Percentiles rank a stretch among this genome's conserved stretches.
These are phyloP conservation scores for Chelonoidis abingdonii DNA, from an alignment of 2,113 vertebrate genomes.

Conservation along the genomic window DNA sequence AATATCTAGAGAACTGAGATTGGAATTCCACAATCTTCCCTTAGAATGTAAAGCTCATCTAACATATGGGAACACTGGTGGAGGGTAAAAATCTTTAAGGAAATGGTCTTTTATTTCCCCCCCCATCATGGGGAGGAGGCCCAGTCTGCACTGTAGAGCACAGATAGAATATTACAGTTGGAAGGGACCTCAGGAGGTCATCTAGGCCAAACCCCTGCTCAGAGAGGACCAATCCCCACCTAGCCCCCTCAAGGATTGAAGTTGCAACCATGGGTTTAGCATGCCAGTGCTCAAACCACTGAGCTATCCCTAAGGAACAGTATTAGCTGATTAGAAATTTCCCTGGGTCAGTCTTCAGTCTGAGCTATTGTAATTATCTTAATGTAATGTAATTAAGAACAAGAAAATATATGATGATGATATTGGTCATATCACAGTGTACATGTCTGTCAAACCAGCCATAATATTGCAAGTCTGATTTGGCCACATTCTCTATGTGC, in stretches of 20 bases:
- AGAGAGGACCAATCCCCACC: too few species aligned
- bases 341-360: neutral
- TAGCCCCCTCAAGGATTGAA: too few species aligned
- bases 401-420: neutral
- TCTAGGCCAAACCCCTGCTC: too few species aligned
- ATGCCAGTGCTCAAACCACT: too few species aligned
- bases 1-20: neutral
- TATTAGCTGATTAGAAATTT: neutral
- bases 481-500: neutral
- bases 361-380: neutral
- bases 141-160: neutral
- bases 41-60: neutral
- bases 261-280: too few species aligned
- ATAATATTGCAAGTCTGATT: neutral
- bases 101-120: neutral
- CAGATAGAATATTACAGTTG: too few species aligned
- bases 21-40: neutral
- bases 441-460: neutral
- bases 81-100: neutral
- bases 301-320: neutral
- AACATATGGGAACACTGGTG: neutral
- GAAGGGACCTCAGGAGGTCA: too few species aligned
- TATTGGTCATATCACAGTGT: neutral
- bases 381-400: neutral
- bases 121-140: neutral